phyloP scores from a whole-genome alignment of 1,140 invertebrate species.

The Chrysoperla carnea region DNA sequence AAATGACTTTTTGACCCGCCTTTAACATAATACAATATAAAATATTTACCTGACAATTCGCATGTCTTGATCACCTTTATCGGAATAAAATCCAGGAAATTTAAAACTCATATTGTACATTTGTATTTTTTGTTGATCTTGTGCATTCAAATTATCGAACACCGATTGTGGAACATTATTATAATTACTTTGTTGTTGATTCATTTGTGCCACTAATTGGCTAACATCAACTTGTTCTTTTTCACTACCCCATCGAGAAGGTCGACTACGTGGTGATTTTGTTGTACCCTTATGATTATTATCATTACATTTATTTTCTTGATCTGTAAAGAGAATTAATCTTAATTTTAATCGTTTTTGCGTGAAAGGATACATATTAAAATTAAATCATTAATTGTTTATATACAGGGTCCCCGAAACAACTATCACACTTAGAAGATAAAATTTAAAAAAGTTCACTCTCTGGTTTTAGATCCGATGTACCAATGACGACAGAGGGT shows the following conservation, averaged over 20 bases:
- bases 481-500: too few relatives aligned
- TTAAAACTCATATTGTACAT: background rate
- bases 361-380: too few relatives aligned
- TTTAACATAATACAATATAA: too few relatives aligned
- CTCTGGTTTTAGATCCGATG: too few relatives aligned
- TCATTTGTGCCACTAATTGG: background rate
- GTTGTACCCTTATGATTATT: conserved; percentile 25
- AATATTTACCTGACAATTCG: conserved; percentile 14
- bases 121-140: conserved; percentile 3
- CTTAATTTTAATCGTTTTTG: too few relatives aligned
- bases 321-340: background rate
- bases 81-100: conserved; percentile 4
- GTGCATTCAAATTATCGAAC: background rate
- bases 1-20: too few relatives aligned
- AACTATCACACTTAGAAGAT: too few relatives aligned
- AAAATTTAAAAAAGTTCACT: too few relatives aligned
- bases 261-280: conserved; percentile 29
- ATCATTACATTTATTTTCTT: conserved; percentile 8
- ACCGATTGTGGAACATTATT: too few relatives aligned
- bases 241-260: conserved; percentile 1
- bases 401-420: too few relatives aligned
- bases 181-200: too few relatives aligned
- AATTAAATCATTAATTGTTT: too few relatives aligned
- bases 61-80: conserved; percentile 18
- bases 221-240: background rate